A percentile compares a stretch with the other conserved stretches of the same genome.
Conservation (phyloP, 2,113 vertebrate genomes). For the Naja naja region DNA sequence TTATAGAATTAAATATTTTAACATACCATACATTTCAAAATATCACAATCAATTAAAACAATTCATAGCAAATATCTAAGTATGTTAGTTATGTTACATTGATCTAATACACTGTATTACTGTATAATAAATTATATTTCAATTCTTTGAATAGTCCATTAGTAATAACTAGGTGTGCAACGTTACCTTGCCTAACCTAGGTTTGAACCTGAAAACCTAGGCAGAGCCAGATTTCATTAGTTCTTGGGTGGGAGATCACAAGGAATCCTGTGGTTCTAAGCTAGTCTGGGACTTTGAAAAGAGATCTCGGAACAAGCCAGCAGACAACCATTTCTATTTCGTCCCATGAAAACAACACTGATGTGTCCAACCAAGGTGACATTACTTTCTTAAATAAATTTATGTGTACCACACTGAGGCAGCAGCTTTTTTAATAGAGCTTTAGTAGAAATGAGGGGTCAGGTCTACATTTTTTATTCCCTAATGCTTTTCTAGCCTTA, state of each 20-base stretch:
- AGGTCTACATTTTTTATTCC: background rate
- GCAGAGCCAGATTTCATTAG: background rate
- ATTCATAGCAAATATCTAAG: background rate
- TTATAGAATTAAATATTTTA: background rate
- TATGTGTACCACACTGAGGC: background rate
- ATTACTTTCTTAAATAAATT: background rate
- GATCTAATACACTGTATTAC: background rate
- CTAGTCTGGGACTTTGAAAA: background rate
- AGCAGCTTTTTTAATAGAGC: background rate
- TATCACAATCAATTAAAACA: background rate
- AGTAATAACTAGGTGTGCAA: background rate
- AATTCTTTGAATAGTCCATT: background rate
- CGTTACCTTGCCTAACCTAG: background rate
- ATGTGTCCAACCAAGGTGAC: background rate
- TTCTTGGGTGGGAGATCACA: background rate
- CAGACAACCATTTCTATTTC: background rate
- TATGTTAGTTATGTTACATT: background rate
- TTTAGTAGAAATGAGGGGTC: background rate
- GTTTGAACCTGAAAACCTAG: background rate
- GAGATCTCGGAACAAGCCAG: background rate
- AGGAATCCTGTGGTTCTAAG: background rate
- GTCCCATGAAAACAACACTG: background rate
- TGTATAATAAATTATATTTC: background rate
- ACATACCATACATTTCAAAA: background rate
- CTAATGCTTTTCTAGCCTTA: background rate